A percentile compares a stretch with the other conserved stretches of the same genome.
Conservation (phyloP, 2,797 vertebrate genomes). For the Bradypodion pumilum region DNA sequence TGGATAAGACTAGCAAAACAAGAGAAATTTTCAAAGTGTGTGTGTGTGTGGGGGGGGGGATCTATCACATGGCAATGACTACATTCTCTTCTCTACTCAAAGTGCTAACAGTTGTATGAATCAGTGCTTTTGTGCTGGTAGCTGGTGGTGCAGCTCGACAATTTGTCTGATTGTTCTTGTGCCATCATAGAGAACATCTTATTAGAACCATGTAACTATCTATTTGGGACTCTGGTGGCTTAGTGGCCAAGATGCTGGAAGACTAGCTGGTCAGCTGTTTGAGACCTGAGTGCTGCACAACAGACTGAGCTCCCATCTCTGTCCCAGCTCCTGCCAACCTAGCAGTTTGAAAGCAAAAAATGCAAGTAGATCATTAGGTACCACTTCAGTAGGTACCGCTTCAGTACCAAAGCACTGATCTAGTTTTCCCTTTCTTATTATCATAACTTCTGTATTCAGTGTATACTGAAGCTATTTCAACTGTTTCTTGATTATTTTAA, state of each 20-base stretch:
- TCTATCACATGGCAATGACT: not conserved
- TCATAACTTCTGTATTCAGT: not conserved
- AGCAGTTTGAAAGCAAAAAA: no score
- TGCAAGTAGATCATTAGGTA: no score
- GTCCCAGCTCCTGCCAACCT: no score
- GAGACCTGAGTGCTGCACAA: no score
- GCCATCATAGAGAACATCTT: not conserved
- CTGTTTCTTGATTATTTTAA: not conserved
- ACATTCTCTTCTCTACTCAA: no score
- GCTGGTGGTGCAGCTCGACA: not conserved
- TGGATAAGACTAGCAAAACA: no score
- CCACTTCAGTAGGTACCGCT: no score
- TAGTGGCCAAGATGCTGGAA: no score
- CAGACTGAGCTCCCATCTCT: no score
- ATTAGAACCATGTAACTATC: not conserved
- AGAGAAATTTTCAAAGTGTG: not conserved
- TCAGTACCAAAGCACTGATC: not conserved
- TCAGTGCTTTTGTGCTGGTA: not conserved
- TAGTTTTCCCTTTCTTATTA: not conserved
- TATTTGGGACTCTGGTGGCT: no score
- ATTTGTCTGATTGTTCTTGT: conserved; percentile 3
- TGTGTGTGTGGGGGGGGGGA: not conserved
- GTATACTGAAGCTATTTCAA: not conserved
- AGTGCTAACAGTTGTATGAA: not conserved
- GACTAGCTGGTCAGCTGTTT: no score